These are phyloP conservation scores for Drosophila lowei DNA, from an alignment of 1,140 invertebrate genomes.

Conservation along the genomic window DNA sequence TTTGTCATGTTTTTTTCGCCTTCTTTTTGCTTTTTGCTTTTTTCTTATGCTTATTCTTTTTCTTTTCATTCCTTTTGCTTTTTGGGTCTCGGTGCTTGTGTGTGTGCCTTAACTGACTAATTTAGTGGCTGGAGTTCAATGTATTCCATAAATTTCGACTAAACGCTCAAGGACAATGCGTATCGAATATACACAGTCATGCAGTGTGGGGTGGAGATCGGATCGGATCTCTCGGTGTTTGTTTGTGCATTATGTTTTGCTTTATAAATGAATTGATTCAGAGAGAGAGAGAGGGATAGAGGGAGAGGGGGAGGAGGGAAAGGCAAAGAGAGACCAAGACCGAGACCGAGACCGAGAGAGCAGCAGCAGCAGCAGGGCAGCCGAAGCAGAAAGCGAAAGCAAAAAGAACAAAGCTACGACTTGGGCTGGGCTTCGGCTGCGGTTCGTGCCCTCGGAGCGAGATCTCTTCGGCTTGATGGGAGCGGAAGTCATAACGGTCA, in stretches of 20 bases:
- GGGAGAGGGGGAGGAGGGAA: neutral
- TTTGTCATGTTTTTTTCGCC: conserved; percentile 65
- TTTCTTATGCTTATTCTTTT: conserved; percentile 18
- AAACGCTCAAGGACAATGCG: conserved; percentile 75
- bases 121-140: conserved; percentile 76
- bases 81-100: conserved; percentile 22
- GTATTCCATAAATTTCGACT: conserved; percentile 80
- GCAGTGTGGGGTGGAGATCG: neutral
- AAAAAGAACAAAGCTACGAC: conserved; percentile 21
- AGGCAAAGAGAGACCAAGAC: too few species aligned
- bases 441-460: conserved; percentile 15
- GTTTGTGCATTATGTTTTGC: conserved; percentile 55
- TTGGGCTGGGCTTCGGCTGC: too few species aligned
- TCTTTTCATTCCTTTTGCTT: conserved; percentile 4
- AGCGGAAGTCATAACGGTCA: conserved; percentile 77
- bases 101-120: conserved; percentile 73
- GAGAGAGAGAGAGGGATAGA: neutral
- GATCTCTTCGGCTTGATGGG: conserved; percentile 36
- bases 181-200: conserved; percentile 44
- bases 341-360: too few species aligned
- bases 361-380: conserved; percentile 1
- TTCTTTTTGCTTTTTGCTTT: conserved; percentile 30
- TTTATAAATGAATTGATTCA: conserved; percentile 54
- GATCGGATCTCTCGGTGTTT: conserved; percentile 12
- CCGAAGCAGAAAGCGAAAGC: conserved; percentile 27